Percentiles rank a stretch among this genome's conserved stretches.
phyloP scores from a whole-genome alignment of 1,140 invertebrate species.

The Pectinophora gossypiella region DNA sequence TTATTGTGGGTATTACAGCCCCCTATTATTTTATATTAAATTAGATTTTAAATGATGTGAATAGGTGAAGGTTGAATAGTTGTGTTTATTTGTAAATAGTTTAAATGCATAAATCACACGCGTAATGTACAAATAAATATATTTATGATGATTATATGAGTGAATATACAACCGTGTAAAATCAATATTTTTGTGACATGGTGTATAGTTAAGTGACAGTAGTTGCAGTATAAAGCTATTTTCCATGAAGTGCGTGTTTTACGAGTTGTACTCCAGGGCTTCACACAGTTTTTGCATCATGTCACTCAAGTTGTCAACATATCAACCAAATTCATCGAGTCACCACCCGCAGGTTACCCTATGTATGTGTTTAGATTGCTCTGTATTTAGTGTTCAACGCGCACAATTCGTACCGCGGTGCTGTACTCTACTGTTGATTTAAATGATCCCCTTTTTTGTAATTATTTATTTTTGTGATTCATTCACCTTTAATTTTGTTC shows the following conservation, averaged over 20 bases:
- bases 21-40: conserved; percentile 34
- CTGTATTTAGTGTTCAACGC: conserved; percentile 9
- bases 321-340: conserved; percentile 43
- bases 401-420: not conserved
- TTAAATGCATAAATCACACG: conserved; percentile 48
- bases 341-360: conserved; percentile 29
- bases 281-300: conserved; percentile 67
- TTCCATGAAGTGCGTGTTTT: conserved; percentile 41
- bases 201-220: conserved; percentile 51
- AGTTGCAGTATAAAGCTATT: conserved; percentile 42
- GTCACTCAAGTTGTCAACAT: conserved; percentile 50
- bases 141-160: conserved; percentile 58
- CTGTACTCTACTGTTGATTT: not conserved
- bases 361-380: conserved; percentile 17
- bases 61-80: conserved; percentile 40
- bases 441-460: not conserved
- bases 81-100: conserved; percentile 67
- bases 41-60: conserved; percentile 38
- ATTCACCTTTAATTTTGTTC: no score
- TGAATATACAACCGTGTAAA: conserved; percentile 54
- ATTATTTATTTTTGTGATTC: not conserved
- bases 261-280: conserved; percentile 35
- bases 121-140: conserved; percentile 69
- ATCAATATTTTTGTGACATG: conserved; percentile 71
- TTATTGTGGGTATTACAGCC: conserved; percentile 45